Base-by-base conservation (phyloP, 2,113 vertebrate species). In the Paradoxurus hermaphroditus region DNA sequence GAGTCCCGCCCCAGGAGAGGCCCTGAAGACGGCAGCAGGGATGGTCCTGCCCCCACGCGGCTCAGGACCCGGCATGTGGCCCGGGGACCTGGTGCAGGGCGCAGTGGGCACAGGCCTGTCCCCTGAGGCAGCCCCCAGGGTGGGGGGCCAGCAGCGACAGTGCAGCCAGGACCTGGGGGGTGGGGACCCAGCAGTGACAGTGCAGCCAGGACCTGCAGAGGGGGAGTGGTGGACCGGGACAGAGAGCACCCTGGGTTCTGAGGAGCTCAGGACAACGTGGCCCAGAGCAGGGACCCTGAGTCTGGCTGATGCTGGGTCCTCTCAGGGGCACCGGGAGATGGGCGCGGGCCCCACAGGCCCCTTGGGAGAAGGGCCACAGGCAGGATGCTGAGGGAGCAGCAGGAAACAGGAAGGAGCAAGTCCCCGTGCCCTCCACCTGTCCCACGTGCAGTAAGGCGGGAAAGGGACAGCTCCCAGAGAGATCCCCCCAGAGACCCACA, bases 231-330 rank as follows among this genome's bases (percentile, higher is more conserved):
- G 3, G 1, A 51, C 10, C n/a, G 36, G 39, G 36, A 5, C 25
- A 41, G 65, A 39, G 34, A 39, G 51, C 21, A 1, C 4, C 7
- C 12, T 1, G 0, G 18, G 9, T 6, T 41, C 51, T 29, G 29
- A 3, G 27, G 31, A 44, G 41, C n/a, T 56, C 15, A 72, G 29
- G 39, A 46, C 51, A 81, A 19, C 5, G 41, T 49, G 63, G 12
- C 39, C 68, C 7, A 14, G 15, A 86, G 16, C 15, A 36, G 27
- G 31, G 44, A 27, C 70, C 7, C 21, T 73, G 34, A 72, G 12
- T 3, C 67, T 77, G 59, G 39, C 46, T 83, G 15, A 51, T 18
- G 4, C 84, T 41, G 2, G 6, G 41, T 51, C 62, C 51, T 59
- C 49, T 79, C 13, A 25, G 53, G 27, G 73, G 9, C 44, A 56